phyloP scores from a whole-genome alignment of 2,888 invertebrate genomes.

The Hartigia nigra region DNA sequence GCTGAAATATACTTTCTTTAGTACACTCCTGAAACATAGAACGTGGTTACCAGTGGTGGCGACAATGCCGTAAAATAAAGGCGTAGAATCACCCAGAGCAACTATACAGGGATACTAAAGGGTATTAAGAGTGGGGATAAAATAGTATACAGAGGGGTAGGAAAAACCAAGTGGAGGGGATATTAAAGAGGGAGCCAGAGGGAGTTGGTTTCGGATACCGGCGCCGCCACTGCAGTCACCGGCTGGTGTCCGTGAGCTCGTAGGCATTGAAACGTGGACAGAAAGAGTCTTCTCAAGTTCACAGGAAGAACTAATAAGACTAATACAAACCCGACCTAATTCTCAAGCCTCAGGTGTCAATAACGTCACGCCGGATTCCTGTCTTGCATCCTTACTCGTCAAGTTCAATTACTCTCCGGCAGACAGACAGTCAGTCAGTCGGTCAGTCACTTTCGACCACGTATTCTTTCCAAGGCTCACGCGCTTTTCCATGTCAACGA shows the following conservation, averaged over 20 bases:
- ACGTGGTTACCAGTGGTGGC: neutral
- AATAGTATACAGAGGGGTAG: neutral
- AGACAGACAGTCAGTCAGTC: neutral
- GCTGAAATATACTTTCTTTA: neutral
- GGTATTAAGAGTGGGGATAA: constrained; percentile 13
- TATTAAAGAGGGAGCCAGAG: constrained; percentile 24
- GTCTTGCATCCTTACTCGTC: neutral
- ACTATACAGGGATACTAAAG: neutral
- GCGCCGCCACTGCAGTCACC: constrained; percentile 52
- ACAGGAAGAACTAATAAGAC: neutral
- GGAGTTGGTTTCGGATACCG: constrained; percentile 41
- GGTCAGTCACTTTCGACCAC: constrained; percentile 1
- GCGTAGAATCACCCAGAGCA: neutral
- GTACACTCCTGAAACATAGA: neutral
- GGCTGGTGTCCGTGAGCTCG: constrained; percentile 53
- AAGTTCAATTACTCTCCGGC: neutral
- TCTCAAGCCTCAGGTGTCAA: neutral
- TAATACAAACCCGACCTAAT: neutral
- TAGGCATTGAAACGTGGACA: constrained; percentile 39
- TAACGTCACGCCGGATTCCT: neutral
- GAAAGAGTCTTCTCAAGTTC: neutral
- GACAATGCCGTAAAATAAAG: neutral
- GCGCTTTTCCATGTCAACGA: constrained; percentile 56
- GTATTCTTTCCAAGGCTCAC: constrained; percentile 29
- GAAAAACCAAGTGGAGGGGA: neutral